Percentiles rank a stretch among this genome's conserved stretches.
These are phyloP conservation scores for Caiman crocodilus DNA, from an alignment of 2,797 vertebrate genomes.

Conservation along the genomic window DNA sequence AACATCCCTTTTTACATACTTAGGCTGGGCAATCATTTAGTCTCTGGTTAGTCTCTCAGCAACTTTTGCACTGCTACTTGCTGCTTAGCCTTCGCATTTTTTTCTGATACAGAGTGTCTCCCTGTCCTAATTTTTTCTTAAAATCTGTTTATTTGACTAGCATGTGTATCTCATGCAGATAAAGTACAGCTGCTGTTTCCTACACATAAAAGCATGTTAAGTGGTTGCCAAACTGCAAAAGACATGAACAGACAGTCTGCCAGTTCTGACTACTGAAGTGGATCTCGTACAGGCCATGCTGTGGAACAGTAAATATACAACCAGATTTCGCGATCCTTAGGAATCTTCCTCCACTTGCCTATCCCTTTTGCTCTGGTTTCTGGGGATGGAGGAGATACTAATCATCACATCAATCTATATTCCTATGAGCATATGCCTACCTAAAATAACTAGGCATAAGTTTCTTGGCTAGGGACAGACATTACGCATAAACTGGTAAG, in stretches of 20 bases:
- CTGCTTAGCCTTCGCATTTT: conserved; percentile 23
- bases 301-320: background rate
- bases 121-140: conserved; percentile 28
- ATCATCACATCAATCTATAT: background rate
- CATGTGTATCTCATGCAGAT: background rate
- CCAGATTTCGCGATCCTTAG: background rate
- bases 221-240: background rate
- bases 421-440: background rate
- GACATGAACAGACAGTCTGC: background rate
- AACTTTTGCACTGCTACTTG: conserved; percentile 34
- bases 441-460: background rate
- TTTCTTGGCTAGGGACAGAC: background rate
- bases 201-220: background rate
- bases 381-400: background rate
- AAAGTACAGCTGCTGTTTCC: conserved; percentile 14
- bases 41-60: conserved; percentile 23
- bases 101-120: background rate
- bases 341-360: background rate
- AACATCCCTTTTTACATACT: conserved; percentile 61
- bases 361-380: background rate
- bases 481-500: no score
- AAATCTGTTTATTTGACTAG: conserved; percentile 53
- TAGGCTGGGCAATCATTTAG: conserved; percentile 8
- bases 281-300: background rate
- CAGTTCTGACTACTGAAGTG: background rate